Evolutionary conservation across 35 echinoderm and acorn worm genomes (phyloP).

Genomic region (Acanthaster planci): DNA sequence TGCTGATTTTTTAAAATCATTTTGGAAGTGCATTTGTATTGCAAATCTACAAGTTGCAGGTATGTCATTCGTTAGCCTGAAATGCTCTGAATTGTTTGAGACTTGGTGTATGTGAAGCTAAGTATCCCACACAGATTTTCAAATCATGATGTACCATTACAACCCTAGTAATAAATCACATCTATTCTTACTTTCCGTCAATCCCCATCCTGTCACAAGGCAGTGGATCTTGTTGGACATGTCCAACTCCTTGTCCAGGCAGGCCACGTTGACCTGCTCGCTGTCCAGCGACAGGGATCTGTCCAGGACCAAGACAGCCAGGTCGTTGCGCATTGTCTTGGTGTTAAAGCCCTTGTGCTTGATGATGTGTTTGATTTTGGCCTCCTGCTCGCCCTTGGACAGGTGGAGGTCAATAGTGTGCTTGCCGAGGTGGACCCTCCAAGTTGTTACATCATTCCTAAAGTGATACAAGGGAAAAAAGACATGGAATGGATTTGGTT

Average conservation of each 20-base stretch:
- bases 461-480: background rate
- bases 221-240: constrained; percentile 41
- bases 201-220: constrained; percentile 78
- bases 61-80: no score
- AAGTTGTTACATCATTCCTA: constrained; percentile 31
- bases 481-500: no score
- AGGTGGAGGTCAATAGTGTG: constrained; percentile 11
- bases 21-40: no score
- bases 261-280: constrained; percentile 55
- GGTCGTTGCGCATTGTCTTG: constrained; percentile 49
- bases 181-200: constrained; percentile 76
- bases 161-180: no score
- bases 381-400: background rate
- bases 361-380: constrained; percentile 38
- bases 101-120: no score
- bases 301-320: constrained; percentile 61
- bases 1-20: no score
- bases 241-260: constrained; percentile 51
- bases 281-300: constrained; percentile 38
- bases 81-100: no score
- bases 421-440: constrained; percentile 83
- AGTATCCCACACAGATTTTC: no score
- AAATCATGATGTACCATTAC: no score
- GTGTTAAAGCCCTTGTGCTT: constrained; percentile 35
- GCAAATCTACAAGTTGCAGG: no score